A percentile compares a stretch with the other conserved stretches of the same genome.
phyloP scores from a whole-genome alignment of 2,113 vertebrate species.

The Rostratula benghalensis region DNA sequence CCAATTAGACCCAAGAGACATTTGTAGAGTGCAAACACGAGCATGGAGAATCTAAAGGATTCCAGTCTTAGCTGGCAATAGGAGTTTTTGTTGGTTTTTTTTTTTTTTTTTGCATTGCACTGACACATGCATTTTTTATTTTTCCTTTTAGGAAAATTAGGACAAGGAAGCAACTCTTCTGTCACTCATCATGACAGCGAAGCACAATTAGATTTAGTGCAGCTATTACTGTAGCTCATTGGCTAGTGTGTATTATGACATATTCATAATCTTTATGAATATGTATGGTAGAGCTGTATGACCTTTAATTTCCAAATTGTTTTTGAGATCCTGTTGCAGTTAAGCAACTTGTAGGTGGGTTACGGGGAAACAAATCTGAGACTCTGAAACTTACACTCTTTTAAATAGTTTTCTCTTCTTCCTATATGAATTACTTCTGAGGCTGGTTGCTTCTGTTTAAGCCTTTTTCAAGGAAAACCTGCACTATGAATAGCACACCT shows the following conservation, averaged over 20 bases:
- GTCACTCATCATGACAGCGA: conserved; percentile 3
- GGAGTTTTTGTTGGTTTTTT: neutral
- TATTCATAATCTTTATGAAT: neutral
- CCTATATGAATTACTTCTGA: neutral
- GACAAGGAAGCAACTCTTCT: neutral
- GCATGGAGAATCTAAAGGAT: neutral
- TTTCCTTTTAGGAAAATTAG: conserved; percentile 2
- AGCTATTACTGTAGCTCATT: neutral
- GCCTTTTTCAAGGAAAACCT: neutral
- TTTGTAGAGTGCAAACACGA: neutral
- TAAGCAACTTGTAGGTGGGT: neutral
- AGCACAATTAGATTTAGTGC: neutral
- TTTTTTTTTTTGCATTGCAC: neutral
- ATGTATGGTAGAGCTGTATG: neutral
- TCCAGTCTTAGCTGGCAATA: neutral
- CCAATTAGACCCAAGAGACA: neutral
- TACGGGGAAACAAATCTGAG: neutral
- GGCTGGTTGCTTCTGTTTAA: neutral
- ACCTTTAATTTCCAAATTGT: neutral
- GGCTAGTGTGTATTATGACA: neutral
- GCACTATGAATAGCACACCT: neutral
- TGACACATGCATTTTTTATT: neutral
- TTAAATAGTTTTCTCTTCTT: neutral
- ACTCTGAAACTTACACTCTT: neutral
- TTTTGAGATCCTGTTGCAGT: neutral